Evolutionary conservation across 1,140 invertebrate species (phyloP).

Genomic region (Ceratina calcarata): DNA sequence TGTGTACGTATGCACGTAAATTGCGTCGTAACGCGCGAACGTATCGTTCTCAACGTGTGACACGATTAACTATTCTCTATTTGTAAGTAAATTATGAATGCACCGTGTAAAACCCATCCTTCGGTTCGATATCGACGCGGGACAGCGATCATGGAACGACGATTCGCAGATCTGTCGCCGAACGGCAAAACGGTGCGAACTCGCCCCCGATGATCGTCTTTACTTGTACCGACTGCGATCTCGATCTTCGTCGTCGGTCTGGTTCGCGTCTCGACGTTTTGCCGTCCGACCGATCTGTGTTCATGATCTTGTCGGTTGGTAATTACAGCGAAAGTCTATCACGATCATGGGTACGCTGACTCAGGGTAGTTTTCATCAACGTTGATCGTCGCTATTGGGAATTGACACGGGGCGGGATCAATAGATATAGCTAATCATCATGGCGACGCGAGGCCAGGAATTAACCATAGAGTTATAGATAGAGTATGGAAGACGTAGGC

Average conservation of each 20-base stretch:
- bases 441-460: too few species aligned
- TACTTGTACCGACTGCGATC: background rate
- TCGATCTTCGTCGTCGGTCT: too few species aligned
- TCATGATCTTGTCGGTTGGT: too few species aligned
- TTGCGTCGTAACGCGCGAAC: background rate
- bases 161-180: background rate
- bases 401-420: too few species aligned
- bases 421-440: too few species aligned
- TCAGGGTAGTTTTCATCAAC: too few species aligned
- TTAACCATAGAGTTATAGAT: too few species aligned
- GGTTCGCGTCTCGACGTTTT: too few species aligned
- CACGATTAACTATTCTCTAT: background rate
- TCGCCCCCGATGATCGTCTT: too few species aligned
- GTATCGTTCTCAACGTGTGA: background rate
- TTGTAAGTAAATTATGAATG: conserved; percentile 11
- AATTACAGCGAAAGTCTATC: background rate
- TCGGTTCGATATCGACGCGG: background rate
- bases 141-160: conserved; percentile 30
- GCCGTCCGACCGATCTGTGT: background rate
- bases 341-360: background rate
- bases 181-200: too few species aligned
- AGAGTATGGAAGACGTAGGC: too few species aligned
- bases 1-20: background rate
- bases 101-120: background rate
- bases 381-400: too few species aligned